Conservation (phyloP, 2,888 invertebrate genomes). For the Myopa testacea region DNA sequence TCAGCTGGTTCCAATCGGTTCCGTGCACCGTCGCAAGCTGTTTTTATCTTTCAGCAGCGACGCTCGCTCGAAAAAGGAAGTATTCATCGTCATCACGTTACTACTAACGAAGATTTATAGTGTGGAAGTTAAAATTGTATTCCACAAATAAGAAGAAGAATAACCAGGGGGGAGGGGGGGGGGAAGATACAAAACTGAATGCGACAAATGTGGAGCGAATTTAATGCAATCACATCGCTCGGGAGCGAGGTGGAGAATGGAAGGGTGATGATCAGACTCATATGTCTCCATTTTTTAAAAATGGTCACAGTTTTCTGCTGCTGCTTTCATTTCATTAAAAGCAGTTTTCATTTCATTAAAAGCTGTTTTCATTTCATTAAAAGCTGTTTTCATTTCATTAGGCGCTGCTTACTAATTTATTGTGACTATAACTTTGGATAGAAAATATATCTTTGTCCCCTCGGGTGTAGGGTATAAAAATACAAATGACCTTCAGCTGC, state of each 20-base stretch:
- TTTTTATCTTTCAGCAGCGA: conserved; percentile 33
- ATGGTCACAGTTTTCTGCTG: no score
- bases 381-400: no score
- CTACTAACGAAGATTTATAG: not conserved
- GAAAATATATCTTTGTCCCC: no score
- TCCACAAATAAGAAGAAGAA: not conserved
- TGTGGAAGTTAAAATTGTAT: conserved; percentile 10
- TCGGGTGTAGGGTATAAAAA: not conserved
- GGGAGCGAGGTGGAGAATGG: not conserved
- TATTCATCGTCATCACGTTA: not conserved
- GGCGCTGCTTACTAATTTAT: no score
- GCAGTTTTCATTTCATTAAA: no score
- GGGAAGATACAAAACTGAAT: not conserved
- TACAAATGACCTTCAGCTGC: no score
- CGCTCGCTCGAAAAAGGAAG: conserved; percentile 21
- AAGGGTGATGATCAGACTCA: not conserved
- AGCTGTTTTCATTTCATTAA: no score
- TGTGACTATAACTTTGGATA: no score
- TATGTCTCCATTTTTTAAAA: no score
- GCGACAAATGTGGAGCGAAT: not conserved
- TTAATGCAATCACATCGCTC: not conserved
- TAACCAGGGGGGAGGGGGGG: not conserved
- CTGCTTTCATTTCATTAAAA: no score
- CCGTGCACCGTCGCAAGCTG: conserved; percentile 55
- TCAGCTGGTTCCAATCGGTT: conserved; percentile 61